These are phyloP conservation scores for Cydia amplana DNA, from an alignment of 1,140 invertebrate species.

Conservation along the genomic window DNA sequence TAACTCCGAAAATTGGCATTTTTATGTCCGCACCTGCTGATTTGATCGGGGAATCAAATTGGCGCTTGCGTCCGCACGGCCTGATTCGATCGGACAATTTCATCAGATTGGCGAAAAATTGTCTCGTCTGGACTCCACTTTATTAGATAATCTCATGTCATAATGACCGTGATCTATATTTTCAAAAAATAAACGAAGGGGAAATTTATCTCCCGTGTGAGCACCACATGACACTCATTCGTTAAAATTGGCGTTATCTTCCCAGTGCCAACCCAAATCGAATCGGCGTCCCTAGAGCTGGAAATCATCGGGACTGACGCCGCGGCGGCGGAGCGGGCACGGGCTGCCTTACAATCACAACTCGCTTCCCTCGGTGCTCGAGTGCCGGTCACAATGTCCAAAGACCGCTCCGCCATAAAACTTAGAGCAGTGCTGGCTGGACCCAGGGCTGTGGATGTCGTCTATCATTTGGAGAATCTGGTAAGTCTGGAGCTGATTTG, in stretches of 20 bases:
- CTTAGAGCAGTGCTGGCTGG: constrained; percentile 53
- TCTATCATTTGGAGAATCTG: constrained; percentile 66
- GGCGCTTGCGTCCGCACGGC: too few species aligned
- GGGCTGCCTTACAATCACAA: constrained; percentile 44
- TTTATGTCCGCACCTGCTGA: too few species aligned
- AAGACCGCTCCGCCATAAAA: constrained; percentile 47
- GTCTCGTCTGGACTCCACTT: too few species aligned
- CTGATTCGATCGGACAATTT: too few species aligned
- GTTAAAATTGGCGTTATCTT: constrained; percentile 15
- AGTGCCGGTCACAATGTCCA: constrained; percentile 53
- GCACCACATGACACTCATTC: not conserved
- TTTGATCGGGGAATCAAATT: too few species aligned
- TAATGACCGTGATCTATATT: too few species aligned
- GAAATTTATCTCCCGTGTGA: not conserved
- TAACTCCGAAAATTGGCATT: too few species aligned
- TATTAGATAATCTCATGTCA: too few species aligned
- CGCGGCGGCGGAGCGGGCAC: constrained; percentile 47
- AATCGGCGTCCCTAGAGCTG: constrained; percentile 65
- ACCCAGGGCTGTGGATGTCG: constrained; percentile 60
- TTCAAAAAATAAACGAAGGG: too few species aligned
- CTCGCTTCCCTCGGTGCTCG: constrained; percentile 56
- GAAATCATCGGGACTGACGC: constrained; percentile 59
- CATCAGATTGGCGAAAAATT: too few species aligned
- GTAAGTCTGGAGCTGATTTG: constrained; percentile 40
- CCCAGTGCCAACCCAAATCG: constrained; percentile 67